Evolutionary conservation across 64 coral and sea anemone species (phyloP), one percentile per base, ranked within the genome.

Genomic region (Porites australiensis): DNA sequence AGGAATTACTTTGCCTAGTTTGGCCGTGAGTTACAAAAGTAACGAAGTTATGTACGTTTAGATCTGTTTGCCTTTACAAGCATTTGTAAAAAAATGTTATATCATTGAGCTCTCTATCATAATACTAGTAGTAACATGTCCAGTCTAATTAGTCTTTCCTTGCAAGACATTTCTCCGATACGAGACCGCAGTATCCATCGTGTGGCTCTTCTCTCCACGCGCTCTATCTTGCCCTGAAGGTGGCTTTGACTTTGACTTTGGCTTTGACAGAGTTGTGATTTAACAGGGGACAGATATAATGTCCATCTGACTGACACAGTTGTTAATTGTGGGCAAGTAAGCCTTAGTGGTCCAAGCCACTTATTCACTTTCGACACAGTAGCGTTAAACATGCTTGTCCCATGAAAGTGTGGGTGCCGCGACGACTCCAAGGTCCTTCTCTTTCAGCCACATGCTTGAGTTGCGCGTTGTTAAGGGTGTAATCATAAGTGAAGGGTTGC

Each of bases 1-100:
- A n/a, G n/a, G n/a, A n/a, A n/a, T n/a, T n/a, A n/a, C n/a, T n/a
- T n/a, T n/a, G n/a, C n/a, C n/a, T n/a, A n/a, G n/a, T n/a, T 65
- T 19, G 83, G 13, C 83, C 65, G 68, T 87, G 60, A 64, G 58
- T 13, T 57, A 18, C 85, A 87, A 87, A 87, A 71, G 83, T 45
- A 43, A 87, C 43, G 49, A 27, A 88, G 20, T 88, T 21, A 50
- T 74, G 66, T 50, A 88, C 85, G 54, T 72, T 74, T 88, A 71
- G 85, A 88, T 88, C 85, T 53, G 49, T 55, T 50, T 51, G 22
- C 14, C 49, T 70, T 45, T 58, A n/a, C 44, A 88, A 54, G 54
- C 48, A 88, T 88, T 74, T 74, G 23, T 88, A 49, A 19, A 88
- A 88, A 88, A 74, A 88, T 4, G n/a, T n/a, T n/a, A n/a, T n/a